Percentiles rank a stretch among this genome's conserved stretches.
phyloP scores from a whole-genome alignment of 2,113 vertebrate species.

The Brienomyrus brachyistius region DNA sequence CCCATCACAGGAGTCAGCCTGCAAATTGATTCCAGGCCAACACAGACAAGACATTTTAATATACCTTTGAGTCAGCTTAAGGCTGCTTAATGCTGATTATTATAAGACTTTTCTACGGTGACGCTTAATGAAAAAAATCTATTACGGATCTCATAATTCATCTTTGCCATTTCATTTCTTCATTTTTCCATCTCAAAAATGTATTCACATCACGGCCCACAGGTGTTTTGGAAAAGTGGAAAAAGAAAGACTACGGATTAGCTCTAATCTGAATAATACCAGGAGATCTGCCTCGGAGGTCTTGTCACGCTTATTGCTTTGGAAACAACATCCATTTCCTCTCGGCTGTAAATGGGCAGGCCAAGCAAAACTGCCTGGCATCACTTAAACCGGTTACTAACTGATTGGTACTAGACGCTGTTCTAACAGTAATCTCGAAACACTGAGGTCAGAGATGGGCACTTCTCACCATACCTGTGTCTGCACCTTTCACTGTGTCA shows the following conservation, averaged over 20 bases:
- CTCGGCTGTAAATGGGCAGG: slow-evolving; percentile 29
- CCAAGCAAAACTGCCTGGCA: slow-evolving; percentile 43
- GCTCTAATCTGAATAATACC: slow-evolving; percentile 63
- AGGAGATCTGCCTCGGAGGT: slow-evolving; percentile 54
- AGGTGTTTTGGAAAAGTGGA: slow-evolving; percentile 28
- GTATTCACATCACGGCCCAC: slow-evolving; percentile 18
- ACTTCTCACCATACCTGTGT: background rate
- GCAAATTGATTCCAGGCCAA: slow-evolving; percentile 78
- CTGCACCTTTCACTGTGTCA: background rate
- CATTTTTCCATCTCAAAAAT: background rate
- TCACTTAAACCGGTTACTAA: slow-evolving; percentile 47
- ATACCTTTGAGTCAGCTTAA: slow-evolving; percentile 77
- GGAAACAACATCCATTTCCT: slow-evolving; percentile 57
- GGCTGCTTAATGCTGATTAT: slow-evolving; percentile 54
- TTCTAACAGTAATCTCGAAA: no score
- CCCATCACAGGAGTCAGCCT: slow-evolving; percentile 80
- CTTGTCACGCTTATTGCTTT: slow-evolving; percentile 58
- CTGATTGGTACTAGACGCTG: no score
- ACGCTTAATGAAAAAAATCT: slow-evolving; percentile 66
- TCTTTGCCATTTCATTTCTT: slow-evolving; percentile 29
- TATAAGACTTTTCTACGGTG: slow-evolving; percentile 52
- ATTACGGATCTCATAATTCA: slow-evolving; percentile 36
- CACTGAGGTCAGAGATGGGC: background rate
- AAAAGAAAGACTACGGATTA: slow-evolving; percentile 48
- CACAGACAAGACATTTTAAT: slow-evolving; percentile 76